Evolutionary conservation across 2,797 vertebrate genomes (phyloP), one percentile per base, ranked within the genome.

Genomic region (Lates japonicus): DNA sequence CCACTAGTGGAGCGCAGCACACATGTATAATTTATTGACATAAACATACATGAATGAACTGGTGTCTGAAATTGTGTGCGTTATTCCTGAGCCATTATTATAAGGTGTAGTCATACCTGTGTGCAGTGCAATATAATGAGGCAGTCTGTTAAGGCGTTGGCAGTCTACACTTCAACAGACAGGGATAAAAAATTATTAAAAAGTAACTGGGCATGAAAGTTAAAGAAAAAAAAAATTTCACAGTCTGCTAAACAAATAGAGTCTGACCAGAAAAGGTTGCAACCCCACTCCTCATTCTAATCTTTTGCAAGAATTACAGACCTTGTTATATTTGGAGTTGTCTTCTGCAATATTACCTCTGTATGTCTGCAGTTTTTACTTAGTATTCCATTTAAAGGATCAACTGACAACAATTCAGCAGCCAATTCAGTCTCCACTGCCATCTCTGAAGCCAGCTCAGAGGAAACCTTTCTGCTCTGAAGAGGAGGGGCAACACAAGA

Each of bases 351-450:
- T 80, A 72, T 79, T 70, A 67, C 49, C 63, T 75, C 37, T 69
- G 48, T 54, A 57, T 29, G 49, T 68, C 31, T 70, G 52, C 16
- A 63, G 41, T 64, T 85, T 29, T 39, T 63, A 39, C 39, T 35
- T 31, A 29, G 63, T 48, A 64, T 72, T 63, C 54, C 42, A 44
- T 62, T 62, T 61, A 74, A 41, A 72, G 71, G 80, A 54, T 75
- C 64, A 42, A 68, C 52, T 46, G 64, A 75, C 85, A 81, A 88
- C 59, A 84, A 78, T 57, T 78, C 80, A 63, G 61, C 77, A 78
- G 75, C 46, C 67, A 80, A 72, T 44, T 71, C 71, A 54, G 58
- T 84, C 54, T 77, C 73, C 63, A 69, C 76, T 84, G 77, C 70
- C 75, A 65, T 76, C 67, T 77, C 52, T 55, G 68, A 55, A 77